Percentiles rank a stretch among this genome's conserved stretches.
Evolutionary conservation across 2,113 vertebrate species (phyloP).

Genomic region (Gymnobelideus leadbeateri): DNA sequence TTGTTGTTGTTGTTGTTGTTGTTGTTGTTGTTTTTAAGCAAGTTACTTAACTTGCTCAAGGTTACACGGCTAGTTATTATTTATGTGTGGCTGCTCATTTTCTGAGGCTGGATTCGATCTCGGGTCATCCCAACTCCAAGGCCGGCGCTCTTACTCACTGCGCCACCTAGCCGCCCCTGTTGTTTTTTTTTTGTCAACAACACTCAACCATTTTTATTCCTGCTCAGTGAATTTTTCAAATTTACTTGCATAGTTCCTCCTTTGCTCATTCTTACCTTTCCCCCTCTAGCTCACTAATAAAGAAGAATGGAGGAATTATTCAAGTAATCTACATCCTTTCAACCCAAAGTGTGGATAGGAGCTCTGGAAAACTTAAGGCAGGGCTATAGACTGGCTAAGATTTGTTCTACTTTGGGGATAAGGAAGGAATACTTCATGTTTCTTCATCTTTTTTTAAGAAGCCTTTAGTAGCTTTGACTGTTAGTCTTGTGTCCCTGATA

Average conservation of each 20-base stretch:
- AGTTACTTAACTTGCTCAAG: too few relatives aligned
- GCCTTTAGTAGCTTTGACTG: neutral
- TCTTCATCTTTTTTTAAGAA: neutral
- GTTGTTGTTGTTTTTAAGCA: too few relatives aligned
- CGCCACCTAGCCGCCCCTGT: too few relatives aligned
- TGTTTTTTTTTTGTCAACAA: constrained; percentile 36
- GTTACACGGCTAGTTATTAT: too few relatives aligned
- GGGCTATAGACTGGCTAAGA: neutral
- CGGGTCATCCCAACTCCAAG: too few relatives aligned
- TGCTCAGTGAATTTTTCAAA: constrained; percentile 16
- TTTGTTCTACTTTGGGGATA: too few relatives aligned
- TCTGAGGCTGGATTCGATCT: too few relatives aligned
- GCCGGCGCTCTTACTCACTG: too few relatives aligned
- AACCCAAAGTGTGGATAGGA: neutral
- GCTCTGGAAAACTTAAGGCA: constrained; percentile 31
- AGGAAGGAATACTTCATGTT: too few relatives aligned
- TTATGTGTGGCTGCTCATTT: too few relatives aligned
- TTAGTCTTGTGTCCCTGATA: constrained; percentile 8
- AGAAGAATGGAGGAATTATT: constrained; percentile 16
- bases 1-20: too few relatives aligned
- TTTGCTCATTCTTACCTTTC: neutral
- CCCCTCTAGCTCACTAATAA: neutral
- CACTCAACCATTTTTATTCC: neutral
- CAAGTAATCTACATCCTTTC: neutral
- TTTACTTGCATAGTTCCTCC: constrained; percentile 24